A percentile compares a stretch with the other conserved stretches of the same genome.
phyloP scores from a whole-genome alignment of 2,888 invertebrate species.

The Brachyptera putata region DNA sequence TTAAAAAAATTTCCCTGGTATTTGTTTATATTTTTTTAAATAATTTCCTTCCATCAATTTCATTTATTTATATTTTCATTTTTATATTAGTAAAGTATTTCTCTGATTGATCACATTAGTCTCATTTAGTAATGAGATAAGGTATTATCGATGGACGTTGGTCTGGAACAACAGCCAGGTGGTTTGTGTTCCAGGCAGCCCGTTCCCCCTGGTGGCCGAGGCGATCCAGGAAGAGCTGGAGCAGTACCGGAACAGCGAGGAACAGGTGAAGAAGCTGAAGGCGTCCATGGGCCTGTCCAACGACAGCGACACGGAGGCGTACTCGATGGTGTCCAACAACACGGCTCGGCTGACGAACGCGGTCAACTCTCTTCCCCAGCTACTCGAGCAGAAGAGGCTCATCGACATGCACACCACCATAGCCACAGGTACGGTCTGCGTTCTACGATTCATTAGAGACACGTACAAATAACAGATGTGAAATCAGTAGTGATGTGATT shows the following conservation, averaged over 20 bases:
- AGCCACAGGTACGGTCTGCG: slow-evolving; percentile 90
- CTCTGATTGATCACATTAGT: too few species aligned
- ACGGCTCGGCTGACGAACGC: slow-evolving; percentile 91
- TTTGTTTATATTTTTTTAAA: too few species aligned
- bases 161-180: too few species aligned
- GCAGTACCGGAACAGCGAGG: slow-evolving; percentile 88
- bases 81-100: too few species aligned
- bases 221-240: slow-evolving; percentile 98
- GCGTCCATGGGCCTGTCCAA: slow-evolving; percentile 90
- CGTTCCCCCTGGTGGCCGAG: slow-evolving; percentile 93
- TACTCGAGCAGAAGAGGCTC: slow-evolving; percentile 93
- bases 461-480: too few species aligned
- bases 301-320: slow-evolving; percentile 69
- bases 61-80: too few species aligned
- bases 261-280: slow-evolving; percentile 93
- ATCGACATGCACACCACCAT: slow-evolving; percentile 99
- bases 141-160: too few species aligned
- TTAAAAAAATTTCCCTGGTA: too few species aligned
- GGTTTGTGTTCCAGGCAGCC: slow-evolving; percentile 52
- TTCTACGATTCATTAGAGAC: too few species aligned
- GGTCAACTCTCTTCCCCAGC: slow-evolving; percentile 91
- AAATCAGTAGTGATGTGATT: too few species aligned
- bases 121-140: too few species aligned
- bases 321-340: slow-evolving; percentile 85
- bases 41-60: too few species aligned